A percentile compares a stretch with the other conserved stretches of the same genome.
phyloP scores from a whole-genome alignment of 2,888 invertebrate genomes.

The Choreutis nemorana region DNA sequence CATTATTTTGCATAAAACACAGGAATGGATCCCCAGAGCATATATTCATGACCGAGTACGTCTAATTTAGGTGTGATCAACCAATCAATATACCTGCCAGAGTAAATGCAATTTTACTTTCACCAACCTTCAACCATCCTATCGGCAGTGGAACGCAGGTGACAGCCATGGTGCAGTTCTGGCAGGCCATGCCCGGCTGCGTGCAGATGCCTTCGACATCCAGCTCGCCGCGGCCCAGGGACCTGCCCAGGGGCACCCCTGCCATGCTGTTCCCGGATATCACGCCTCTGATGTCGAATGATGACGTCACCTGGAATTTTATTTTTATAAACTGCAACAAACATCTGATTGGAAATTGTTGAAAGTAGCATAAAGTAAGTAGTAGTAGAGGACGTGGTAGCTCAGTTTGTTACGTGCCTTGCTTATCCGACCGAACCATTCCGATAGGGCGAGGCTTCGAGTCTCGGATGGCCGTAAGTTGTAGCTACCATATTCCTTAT shows the following conservation, averaged over 20 bases:
- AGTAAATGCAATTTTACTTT: neutral
- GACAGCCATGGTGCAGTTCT: constrained; percentile 41
- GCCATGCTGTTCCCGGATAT: constrained; percentile 50
- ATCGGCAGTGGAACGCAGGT: constrained; percentile 43
- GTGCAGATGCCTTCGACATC: constrained; percentile 51
- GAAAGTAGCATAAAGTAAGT: neutral
- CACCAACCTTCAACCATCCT: constrained; percentile 44
- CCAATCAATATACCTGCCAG: neutral
- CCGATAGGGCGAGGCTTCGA: no score
- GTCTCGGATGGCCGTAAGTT: no score
- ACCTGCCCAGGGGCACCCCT: constrained; percentile 39
- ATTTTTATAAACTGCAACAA: neutral
- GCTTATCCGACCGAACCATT: no score
- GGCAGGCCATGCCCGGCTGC: constrained; percentile 37
- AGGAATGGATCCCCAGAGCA: no score
- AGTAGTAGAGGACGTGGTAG: no score
- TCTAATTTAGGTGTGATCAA: no score
- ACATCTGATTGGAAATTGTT: neutral
- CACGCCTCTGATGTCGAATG: constrained; percentile 40
- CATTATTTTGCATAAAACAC: no score
- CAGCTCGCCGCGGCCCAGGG: constrained; percentile 40
- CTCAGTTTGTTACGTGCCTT: no score
- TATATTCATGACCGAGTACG: no score
- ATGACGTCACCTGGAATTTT: constrained; percentile 27
- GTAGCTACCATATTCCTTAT: no score